Evolutionary conservation across 2,888 invertebrate species (phyloP), one percentile per base, ranked within the genome.

Genomic region (Pegoplata infirma): DNA sequence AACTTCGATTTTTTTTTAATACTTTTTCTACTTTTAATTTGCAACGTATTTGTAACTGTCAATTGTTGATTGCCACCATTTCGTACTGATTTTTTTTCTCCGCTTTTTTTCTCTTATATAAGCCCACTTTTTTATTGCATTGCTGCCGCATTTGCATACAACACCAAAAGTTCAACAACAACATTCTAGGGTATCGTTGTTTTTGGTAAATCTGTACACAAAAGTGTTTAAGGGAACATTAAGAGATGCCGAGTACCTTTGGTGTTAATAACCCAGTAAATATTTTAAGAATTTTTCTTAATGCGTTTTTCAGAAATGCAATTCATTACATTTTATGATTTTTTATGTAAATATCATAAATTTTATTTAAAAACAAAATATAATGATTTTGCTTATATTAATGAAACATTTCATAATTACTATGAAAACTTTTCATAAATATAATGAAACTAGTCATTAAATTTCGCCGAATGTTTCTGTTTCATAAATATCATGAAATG

Each of bases 11-110:
- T 72, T 68, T 12, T n/a, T n/a, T 25, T 28, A 44, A 67, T 72
- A 47, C 63, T 75, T 55, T 74, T 63, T 74, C 69, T 44, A 51
- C 77, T 73, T 73, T 82, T 77, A 76, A 78, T 81, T 76, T 82
- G 76, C 78, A 76, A 71, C 78, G 74, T 77, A 82, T 82, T 82
- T 82, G 82, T 80, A 81, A 78, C 81, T 80, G 82, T 81, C 82
- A 78, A 81, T 82, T 80, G 73, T 67, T 79, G 78, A 79, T 79
- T 79, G 78, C 66, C 78, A 78, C 25, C 69, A 74, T 74, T 74
- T 78, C 64, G 51, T 28, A 40, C 6, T 28, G 10, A 12, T 17
- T 8, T 1, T 25, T 46, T 25, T 25, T n/a, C n/a, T n/a, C 12
- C 14, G 36, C 36, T 44, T 4, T 46, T n/a, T n/a, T n/a, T n/a